phyloP scores from a whole-genome alignment of 2,113 vertebrate species.

The Physeter macrocephalus region DNA sequence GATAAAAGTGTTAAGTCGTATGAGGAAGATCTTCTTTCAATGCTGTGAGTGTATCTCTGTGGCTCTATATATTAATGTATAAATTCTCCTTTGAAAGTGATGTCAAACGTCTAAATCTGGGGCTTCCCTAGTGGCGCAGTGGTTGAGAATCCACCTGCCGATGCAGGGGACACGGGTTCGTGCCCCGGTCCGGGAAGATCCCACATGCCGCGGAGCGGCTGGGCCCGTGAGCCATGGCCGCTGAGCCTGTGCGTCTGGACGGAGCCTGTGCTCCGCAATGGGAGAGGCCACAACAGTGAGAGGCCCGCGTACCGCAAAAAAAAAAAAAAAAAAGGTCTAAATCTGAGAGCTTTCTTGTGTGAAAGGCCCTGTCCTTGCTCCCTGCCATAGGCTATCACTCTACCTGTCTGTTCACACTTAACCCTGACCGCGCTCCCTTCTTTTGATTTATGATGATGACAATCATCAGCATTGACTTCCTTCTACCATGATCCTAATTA shows the following conservation, averaged over 20 bases:
- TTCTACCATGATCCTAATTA: neutral
- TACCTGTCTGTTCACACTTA: neutral
- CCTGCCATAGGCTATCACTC: neutral
- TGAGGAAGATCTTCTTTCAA: neutral
- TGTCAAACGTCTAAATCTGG: neutral
- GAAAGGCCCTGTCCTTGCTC: neutral
- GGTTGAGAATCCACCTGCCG: too few relatives aligned
- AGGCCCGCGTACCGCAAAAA: too few relatives aligned
- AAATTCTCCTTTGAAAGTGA: neutral
- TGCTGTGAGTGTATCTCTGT: neutral
- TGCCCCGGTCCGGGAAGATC: too few relatives aligned
- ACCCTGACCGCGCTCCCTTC: neutral
- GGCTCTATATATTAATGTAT: neutral
- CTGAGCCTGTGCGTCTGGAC: too few relatives aligned
- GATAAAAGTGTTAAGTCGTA: neutral
- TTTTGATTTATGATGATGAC: neutral
- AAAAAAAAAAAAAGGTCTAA: too few relatives aligned
- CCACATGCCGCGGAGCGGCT: too few relatives aligned
- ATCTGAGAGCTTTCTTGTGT: neutral
- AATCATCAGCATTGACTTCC: neutral
- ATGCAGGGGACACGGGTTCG: too few relatives aligned
- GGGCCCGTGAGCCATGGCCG: too few relatives aligned
- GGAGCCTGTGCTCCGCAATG: too few relatives aligned
- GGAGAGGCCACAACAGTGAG: too few relatives aligned
- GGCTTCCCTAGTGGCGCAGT: too few relatives aligned